phyloP scores from a whole-genome alignment of 2,888 invertebrate species.

The Argyresthia goedartella region DNA sequence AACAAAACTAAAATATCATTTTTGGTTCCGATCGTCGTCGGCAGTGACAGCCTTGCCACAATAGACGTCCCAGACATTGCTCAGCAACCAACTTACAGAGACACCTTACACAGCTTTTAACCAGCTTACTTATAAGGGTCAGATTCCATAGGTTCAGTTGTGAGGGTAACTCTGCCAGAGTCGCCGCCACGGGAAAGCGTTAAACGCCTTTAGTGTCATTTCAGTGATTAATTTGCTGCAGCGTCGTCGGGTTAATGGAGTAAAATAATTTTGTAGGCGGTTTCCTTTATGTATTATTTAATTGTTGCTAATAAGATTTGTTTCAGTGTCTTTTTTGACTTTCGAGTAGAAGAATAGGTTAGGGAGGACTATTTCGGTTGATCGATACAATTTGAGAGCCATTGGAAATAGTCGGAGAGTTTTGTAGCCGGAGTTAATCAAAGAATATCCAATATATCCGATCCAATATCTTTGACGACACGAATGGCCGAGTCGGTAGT shows the following conservation, averaged over 20 bases:
- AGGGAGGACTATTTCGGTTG: too few relatives aligned
- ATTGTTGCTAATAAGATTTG: background rate
- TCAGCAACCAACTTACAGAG: background rate
- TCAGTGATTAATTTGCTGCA: constrained; percentile 63
- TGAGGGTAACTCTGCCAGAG: background rate
- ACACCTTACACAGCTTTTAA: background rate
- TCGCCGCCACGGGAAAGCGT: constrained; percentile 38
- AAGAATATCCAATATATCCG: too few relatives aligned
- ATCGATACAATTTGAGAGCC: too few relatives aligned
- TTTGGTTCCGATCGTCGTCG: constrained; percentile 3
- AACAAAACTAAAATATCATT: background rate
- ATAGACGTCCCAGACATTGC: constrained; percentile 1
- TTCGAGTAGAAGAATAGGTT: background rate
- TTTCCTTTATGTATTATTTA: constrained; percentile 45
- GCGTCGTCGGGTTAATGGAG: constrained; percentile 58
- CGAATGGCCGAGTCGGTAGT: too few relatives aligned
- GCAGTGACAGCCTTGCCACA: constrained; percentile 5
- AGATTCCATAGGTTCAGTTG: background rate
- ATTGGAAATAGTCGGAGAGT: too few relatives aligned
- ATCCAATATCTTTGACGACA: too few relatives aligned
- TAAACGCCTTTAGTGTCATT: constrained; percentile 62
- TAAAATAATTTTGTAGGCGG: constrained; percentile 65
- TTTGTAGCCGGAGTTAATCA: too few relatives aligned
- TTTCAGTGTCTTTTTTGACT: background rate
- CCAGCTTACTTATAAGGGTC: background rate